Evolutionary conservation across 1,140 invertebrate species (phyloP).

Genomic region (Druon quercuslanigerum): DNA sequence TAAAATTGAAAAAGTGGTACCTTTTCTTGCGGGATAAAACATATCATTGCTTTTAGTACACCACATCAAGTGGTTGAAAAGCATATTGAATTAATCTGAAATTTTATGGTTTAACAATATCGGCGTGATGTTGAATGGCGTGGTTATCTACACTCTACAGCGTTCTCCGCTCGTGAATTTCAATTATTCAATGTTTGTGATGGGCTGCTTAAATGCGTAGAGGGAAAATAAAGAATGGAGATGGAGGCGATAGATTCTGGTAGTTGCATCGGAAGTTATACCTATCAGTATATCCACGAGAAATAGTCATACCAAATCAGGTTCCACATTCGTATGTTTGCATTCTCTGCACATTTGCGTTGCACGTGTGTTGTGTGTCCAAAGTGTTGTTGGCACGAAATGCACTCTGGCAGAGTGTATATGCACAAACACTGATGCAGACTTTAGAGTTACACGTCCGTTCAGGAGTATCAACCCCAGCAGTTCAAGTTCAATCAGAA

Average conservation of each 20-base stretch:
- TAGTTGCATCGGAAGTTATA: slow-evolving; percentile 6
- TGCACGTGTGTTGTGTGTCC: slow-evolving; percentile 9
- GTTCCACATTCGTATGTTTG: slow-evolving; percentile 5
- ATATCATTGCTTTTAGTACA: too few relatives aligned
- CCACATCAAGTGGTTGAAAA: neutral
- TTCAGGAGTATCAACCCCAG: slow-evolving; percentile 23
- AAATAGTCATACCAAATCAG: slow-evolving; percentile 14
- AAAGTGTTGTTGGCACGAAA: slow-evolving; percentile 23
- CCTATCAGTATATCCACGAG: slow-evolving; percentile 7
- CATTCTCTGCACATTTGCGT: slow-evolving; percentile 11
- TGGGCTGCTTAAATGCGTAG: too few relatives aligned
- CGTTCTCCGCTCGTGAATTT: too few relatives aligned
- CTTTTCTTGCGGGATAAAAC: too few relatives aligned
- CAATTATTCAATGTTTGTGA: too few relatives aligned
- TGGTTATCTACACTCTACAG: neutral
- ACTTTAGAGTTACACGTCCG: neutral
- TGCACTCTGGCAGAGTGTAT: slow-evolving; percentile 4
- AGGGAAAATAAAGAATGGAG: too few relatives aligned
- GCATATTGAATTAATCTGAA: neutral
- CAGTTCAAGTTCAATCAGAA: slow-evolving; percentile 28
- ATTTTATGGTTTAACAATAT: neutral
- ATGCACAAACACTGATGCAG: slow-evolving; percentile 2
- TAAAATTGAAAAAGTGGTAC: too few relatives aligned
- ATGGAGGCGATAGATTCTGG: neutral
- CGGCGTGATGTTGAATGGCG: neutral